Conservation (phyloP, 2,888 invertebrate genomes). For the Prenolepis imparis region DNA sequence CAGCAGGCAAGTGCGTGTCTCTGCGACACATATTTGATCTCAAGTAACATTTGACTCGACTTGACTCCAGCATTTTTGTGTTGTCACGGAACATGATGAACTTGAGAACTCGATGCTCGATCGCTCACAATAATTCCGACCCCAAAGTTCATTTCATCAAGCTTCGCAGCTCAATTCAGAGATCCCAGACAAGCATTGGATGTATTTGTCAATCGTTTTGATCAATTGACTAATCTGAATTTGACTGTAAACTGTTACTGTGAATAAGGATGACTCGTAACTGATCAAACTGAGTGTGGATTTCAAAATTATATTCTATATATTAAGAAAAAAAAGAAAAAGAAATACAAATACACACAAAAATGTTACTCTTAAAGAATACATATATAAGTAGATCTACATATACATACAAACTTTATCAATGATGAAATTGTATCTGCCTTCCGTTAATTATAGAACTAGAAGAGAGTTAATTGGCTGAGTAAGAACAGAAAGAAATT, state of each 20-base stretch:
- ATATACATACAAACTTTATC: conserved; percentile 54
- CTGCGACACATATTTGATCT: conserved; percentile 79
- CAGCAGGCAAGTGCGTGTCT: conserved; percentile 82
- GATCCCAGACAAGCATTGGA: conserved; percentile 72
- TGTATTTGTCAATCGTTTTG: conserved; percentile 70
- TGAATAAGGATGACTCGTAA: conserved; percentile 76
- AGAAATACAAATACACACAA: conserved; percentile 40
- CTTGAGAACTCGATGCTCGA: conserved; percentile 79
- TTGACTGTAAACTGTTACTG: conserved; percentile 76
- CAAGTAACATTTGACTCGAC: conserved; percentile 80
- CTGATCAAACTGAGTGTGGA: conserved; percentile 61
- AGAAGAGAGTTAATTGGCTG: conserved; percentile 47
- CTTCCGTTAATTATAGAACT: conserved; percentile 53
- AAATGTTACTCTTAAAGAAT: conserved; percentile 35
- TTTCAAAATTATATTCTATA: conserved; percentile 55
- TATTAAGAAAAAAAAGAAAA: conserved; percentile 46
- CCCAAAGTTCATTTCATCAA: conserved; percentile 66
- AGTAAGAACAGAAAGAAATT: conserved; percentile 48
- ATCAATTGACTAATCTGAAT: conserved; percentile 78
- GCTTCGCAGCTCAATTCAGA: conserved; percentile 69
- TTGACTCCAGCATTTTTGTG: conserved; percentile 80
- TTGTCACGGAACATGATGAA: conserved; percentile 78
- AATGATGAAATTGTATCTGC: conserved; percentile 51
- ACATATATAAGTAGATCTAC: conserved; percentile 50
- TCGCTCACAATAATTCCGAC: conserved; percentile 70